Percentiles rank a stretch among this genome's conserved stretches.
Evolutionary conservation across 2,113 vertebrate species (phyloP).

Genomic region (Ophiodon elongatus): DNA sequence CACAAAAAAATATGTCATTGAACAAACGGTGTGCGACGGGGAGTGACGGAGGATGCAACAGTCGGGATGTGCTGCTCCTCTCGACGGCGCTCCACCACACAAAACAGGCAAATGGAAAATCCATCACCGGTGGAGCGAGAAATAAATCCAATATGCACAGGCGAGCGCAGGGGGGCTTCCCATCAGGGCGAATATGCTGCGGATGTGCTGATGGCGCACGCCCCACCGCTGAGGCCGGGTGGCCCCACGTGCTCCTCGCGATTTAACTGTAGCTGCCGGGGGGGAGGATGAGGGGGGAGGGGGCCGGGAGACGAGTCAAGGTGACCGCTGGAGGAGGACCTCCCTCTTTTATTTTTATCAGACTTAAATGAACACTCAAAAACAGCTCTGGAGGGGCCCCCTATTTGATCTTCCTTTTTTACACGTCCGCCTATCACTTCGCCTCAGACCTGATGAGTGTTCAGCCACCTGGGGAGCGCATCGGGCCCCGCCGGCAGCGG

Average conservation of each 20-base stretch:
- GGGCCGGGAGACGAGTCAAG: constrained; percentile 53
- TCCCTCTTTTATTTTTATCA: neutral
- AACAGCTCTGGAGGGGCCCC: neutral
- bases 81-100: constrained; percentile 25
- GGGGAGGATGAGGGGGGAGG: neutral
- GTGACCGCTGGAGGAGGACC: constrained; percentile 32
- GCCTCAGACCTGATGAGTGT: constrained; percentile 46
- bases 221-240: constrained; percentile 11
- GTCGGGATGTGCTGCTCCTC: constrained; percentile 41
- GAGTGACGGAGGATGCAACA: constrained; percentile 58
- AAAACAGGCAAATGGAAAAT: constrained; percentile 70
- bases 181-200: constrained; percentile 52
- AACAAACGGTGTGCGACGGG: constrained; percentile 59
- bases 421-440: constrained; percentile 23
- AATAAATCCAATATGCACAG: constrained; percentile 65
- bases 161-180: constrained; percentile 49
- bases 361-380: constrained; percentile 27
- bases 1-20: constrained; percentile 45
- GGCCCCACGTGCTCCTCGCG: neutral
- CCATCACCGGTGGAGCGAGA: constrained; percentile 61
- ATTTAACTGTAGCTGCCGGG: constrained; percentile 51
- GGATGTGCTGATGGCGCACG: constrained; percentile 51
- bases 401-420: neutral
- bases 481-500: constrained; percentile 32
- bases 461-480: constrained; percentile 27